phyloP scores from a whole-genome alignment of 2,797 vertebrate genomes.

The Dromococcyx pavoninus region DNA sequence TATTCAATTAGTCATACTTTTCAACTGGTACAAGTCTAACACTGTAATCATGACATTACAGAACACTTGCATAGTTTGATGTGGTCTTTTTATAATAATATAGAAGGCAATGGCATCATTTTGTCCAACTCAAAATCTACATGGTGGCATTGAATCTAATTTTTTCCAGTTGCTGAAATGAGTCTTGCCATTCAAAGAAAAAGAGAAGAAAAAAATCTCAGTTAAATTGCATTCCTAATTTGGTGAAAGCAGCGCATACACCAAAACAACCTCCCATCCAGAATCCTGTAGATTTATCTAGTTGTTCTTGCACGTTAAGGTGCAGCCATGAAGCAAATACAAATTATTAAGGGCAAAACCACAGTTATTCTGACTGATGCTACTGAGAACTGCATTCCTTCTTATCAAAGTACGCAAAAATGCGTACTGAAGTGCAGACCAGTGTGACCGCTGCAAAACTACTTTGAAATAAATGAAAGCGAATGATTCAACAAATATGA shows the following conservation, averaged over 20 bases:
- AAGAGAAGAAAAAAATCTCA: not conserved
- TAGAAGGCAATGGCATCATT: constrained; percentile 50
- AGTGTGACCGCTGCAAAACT: not conserved
- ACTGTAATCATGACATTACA: constrained; percentile 54
- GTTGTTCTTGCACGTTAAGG: not conserved
- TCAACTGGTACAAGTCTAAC: not conserved
- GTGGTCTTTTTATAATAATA: constrained; percentile 62
- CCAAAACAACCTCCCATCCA: not conserved
- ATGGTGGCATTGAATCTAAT: not conserved
- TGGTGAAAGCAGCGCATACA: not conserved
- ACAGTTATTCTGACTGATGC: not conserved
- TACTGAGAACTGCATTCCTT: not conserved
- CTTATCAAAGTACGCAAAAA: not conserved
- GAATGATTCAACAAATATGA: not conserved
- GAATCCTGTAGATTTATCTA: not conserved
- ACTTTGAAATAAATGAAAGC: not conserved
- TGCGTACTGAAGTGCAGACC: not conserved
- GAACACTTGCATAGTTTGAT: constrained; percentile 52
- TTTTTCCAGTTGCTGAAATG: constrained; percentile 39
- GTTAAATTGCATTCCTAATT: not conserved
- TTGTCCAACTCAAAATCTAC: constrained; percentile 33
- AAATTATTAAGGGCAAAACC: not conserved
- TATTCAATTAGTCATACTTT: constrained; percentile 65
- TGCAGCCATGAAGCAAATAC: not conserved
- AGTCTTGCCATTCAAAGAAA: not conserved